Evolutionary conservation across 2,113 vertebrate species (phyloP).

Genomic region (Catharus bicknelli): DNA sequence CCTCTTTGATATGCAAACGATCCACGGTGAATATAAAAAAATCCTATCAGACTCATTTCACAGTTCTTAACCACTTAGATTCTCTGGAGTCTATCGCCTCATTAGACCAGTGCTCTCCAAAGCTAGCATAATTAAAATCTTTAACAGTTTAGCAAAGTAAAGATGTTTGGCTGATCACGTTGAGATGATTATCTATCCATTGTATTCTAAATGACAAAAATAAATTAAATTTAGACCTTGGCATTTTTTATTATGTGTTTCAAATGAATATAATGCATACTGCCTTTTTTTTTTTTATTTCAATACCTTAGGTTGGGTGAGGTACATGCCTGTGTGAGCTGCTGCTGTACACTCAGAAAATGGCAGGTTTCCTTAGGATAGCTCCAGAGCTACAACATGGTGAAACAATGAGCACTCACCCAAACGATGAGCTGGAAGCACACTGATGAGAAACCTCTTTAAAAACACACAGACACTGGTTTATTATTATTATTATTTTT

Average conservation of each 20-base stretch:
- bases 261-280: conserved; percentile 80
- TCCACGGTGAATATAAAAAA: conserved; percentile 98
- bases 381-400: not conserved
- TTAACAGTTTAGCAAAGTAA: conserved; percentile 99
- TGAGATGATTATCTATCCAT: conserved; percentile 97
- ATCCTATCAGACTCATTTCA: conserved; percentile 99
- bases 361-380: conserved; percentile 60
- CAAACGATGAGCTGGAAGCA: not conserved
- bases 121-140: conserved; percentile 99
- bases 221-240: conserved; percentile 96
- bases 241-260: conserved; percentile 86
- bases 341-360: conserved; percentile 56
- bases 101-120: conserved; percentile 99
- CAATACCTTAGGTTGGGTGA: conserved; percentile 64
- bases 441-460: not conserved
- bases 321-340: conserved; percentile 60
- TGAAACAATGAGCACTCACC: conserved; percentile 43
- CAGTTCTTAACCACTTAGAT: conserved; percentile 96
- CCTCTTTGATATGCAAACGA: conserved; percentile 99
- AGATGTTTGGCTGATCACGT: conserved; percentile 99
- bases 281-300: conserved; percentile 46
- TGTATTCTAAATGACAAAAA: conserved; percentile 99
- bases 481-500: not conserved
- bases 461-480: not conserved
- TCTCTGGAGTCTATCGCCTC: conserved; percentile 97